Conservation (phyloP, 1,140 invertebrate species). For the Whitmania pigra region DNA sequence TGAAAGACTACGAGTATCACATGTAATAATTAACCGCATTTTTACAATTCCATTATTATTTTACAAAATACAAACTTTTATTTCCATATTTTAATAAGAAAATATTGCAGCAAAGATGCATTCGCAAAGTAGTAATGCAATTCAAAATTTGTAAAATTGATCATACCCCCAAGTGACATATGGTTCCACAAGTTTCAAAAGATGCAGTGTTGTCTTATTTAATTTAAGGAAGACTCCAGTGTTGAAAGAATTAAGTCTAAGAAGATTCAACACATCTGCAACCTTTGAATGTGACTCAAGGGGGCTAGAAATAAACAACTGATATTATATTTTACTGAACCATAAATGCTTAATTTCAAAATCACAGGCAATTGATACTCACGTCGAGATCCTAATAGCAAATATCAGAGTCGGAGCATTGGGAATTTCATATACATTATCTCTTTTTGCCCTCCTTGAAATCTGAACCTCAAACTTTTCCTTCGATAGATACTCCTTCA, state of each 20-base stretch:
- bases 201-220: slow-evolving; percentile 59
- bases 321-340: not conserved
- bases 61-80: no score
- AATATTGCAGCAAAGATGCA: no score
- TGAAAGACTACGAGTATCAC: no score
- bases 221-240: slow-evolving; percentile 90
- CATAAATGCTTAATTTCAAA: not conserved
- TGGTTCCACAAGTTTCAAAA: slow-evolving; percentile 83
- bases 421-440: slow-evolving; percentile 90
- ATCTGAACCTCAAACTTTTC: slow-evolving; percentile 71
- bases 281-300: slow-evolving; percentile 83
- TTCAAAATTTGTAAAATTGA: slow-evolving; percentile 23
- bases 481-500: slow-evolving; percentile 74
- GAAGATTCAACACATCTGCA: slow-evolving; percentile 84
- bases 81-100: no score
- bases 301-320: slow-evolving; percentile 57
- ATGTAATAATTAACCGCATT: no score
- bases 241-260: slow-evolving; percentile 89
- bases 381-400: slow-evolving; percentile 56
- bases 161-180: slow-evolving; percentile 79
- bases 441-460: slow-evolving; percentile 67
- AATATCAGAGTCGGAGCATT: slow-evolving; percentile 87
- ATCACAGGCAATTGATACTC: slow-evolving; percentile 65
- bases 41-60: no score
- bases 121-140: not conserved